Conservation (phyloP, 2,888 invertebrate genomes). For the Drosophila prolongata region DNA sequence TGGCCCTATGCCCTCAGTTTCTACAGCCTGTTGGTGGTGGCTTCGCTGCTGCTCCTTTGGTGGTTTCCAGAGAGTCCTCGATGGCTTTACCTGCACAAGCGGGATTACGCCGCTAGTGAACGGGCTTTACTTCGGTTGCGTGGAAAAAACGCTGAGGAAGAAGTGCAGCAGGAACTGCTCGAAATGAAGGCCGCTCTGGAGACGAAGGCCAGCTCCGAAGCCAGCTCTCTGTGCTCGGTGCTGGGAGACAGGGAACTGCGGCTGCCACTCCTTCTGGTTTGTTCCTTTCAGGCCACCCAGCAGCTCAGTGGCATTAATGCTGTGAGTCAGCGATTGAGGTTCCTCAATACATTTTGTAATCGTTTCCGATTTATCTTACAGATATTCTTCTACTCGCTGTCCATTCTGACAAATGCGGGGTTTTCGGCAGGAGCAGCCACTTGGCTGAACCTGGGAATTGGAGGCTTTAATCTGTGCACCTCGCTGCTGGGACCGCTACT, state of each 20-base stretch:
- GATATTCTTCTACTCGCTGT: slow-evolving; percentile 91
- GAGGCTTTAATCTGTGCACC: slow-evolving; percentile 88
- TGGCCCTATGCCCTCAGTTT: slow-evolving; percentile 92
- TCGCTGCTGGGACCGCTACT: slow-evolving; percentile 88
- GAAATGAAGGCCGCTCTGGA: slow-evolving; percentile 85
- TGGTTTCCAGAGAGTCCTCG: slow-evolving; percentile 95
- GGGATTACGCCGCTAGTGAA: slow-evolving; percentile 87
- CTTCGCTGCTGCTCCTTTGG: slow-evolving; percentile 87
- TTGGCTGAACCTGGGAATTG: slow-evolving; percentile 91
- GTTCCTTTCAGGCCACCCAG: slow-evolving; percentile 90
- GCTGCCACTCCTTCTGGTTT: slow-evolving; percentile 90
- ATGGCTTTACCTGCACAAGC: slow-evolving; percentile 89
- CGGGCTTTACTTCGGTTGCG: slow-evolving; percentile 60
- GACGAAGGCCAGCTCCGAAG: slow-evolving; percentile 60
- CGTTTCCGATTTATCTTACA: slow-evolving; percentile 42
- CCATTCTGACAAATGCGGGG: slow-evolving; percentile 90
- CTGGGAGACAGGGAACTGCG: slow-evolving; percentile 86
- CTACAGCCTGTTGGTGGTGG: slow-evolving; percentile 88
- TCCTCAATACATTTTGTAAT: background rate
- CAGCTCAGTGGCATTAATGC: slow-evolving; percentile 96
- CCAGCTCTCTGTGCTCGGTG: slow-evolving; percentile 87
- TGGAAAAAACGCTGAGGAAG: slow-evolving; percentile 26
- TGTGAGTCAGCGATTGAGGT: slow-evolving; percentile 85
- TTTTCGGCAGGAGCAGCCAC: slow-evolving; percentile 86
- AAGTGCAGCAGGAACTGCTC: slow-evolving; percentile 86